Conservation (phyloP, 1,140 invertebrate species). For the Callitettix versicolor region DNA sequence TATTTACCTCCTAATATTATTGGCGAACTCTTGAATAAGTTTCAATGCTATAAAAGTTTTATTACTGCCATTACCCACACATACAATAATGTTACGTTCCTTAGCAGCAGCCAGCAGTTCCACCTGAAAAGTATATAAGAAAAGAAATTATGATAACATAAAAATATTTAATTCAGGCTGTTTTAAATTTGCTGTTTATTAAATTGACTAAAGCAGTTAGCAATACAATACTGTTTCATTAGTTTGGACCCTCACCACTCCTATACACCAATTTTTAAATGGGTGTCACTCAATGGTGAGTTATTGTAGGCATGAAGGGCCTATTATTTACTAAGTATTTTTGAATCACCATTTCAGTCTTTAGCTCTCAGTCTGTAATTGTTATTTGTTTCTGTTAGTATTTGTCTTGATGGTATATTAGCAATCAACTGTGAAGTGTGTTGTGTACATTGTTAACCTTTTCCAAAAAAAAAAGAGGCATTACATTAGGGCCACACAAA, state of each 20-base stretch:
- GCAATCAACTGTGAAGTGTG: no score
- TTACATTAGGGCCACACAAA: no score
- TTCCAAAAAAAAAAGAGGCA: no score
- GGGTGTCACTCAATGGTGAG: no score
- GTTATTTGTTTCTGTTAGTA: no score
- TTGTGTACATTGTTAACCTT: no score
- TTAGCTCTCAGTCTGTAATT: no score
- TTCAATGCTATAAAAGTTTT: constrained; percentile 84
- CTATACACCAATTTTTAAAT: no score
- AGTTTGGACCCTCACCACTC: background rate
- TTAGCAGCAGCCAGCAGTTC: constrained; percentile 71
- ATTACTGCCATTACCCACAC: constrained; percentile 66
- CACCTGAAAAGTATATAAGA: constrained; percentile 38
- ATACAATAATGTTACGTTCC: constrained; percentile 72
- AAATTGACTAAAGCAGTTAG: background rate
- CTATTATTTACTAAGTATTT: no score
- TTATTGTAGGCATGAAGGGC: background rate
- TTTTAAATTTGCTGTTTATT: background rate
- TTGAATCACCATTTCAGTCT: no score
- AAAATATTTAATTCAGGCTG: constrained; percentile 1
- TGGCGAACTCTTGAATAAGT: constrained; percentile 65
- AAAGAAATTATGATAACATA: constrained; percentile 6
- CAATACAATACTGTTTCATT: background rate
- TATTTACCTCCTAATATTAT: constrained; percentile 38
- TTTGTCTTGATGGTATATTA: no score